Evolutionary conservation across 2,888 invertebrate genomes (phyloP), one percentile per base, ranked within the genome.

Genomic region (Ametastegia equiseti): DNA sequence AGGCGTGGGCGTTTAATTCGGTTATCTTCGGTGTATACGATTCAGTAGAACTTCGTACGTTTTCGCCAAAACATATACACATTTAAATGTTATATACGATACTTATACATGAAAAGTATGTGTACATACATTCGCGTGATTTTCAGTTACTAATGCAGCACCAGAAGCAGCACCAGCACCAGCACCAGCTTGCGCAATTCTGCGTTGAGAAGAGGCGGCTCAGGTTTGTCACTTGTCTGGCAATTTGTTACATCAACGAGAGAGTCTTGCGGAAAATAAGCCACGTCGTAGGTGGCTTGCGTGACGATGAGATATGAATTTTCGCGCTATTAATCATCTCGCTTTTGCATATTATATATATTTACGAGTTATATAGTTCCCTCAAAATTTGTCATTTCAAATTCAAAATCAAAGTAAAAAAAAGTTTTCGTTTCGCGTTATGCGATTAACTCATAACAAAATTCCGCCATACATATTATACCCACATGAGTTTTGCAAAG

Each of bases 191-290:
- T 71, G 71, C 71, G 71, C 71, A 71, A 71, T 71, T 45, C 36
- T n/a, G 47, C n/a, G n/a, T n/a, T 36, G 54, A 54, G 54, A 75
- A 50, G 75, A 75, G 75, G 36, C 50, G 75, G 36, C 60, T 23
- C 78, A 63, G 78, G 78, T 78, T 90, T 90, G 88, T 89, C 91
- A 90, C 90, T 91, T 89, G 91, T 90, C 90, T 89, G 89, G 90
- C 91, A 89, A 91, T 91, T 91, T 91, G 91, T 91, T 91, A 90
- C 88, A 60, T 50, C 63, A 78, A 78, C 78, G 78, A 78, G 54
- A 50, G 75, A 75, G 75, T 36, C 50, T 75, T 75, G 75, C 75
- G 75, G 75, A 78, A 78, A 78, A 78, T 78, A 78, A 78, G 75
- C 75, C 75, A 19, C 75, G 50, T 54, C 75, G 75, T 54, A 50